These are phyloP conservation scores for Drosophila nasuta DNA, from an alignment of 1,140 invertebrate species.

Conservation along the genomic window DNA sequence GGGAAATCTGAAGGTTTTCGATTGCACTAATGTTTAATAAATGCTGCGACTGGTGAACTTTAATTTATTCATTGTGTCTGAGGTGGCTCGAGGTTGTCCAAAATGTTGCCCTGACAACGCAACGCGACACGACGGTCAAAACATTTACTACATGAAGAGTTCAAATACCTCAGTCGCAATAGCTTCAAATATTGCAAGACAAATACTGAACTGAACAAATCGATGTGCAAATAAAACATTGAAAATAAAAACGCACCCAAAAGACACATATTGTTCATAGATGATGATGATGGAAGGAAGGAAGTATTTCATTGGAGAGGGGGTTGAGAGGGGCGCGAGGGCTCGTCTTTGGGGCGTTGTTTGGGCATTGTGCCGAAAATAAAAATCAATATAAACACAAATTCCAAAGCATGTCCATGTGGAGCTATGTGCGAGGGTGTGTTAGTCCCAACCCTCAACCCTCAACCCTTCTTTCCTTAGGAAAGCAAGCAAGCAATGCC, in stretches of 20 bases:
- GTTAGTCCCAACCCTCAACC: background rate
- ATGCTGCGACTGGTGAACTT: background rate
- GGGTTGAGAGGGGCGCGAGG: background rate
- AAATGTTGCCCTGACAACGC: conserved; percentile 30
- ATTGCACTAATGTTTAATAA: conserved; percentile 18
- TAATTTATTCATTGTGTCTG: conserved; percentile 9
- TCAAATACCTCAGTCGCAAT: conserved; percentile 30
- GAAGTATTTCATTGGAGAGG: background rate
- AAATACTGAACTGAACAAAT: conserved; percentile 8
- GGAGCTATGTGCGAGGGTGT: background rate
- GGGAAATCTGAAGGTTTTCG: background rate
- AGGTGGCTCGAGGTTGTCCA: conserved; percentile 1
- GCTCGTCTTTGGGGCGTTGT: conserved; percentile 12
- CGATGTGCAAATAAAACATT: conserved; percentile 14
- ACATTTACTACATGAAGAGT: conserved; percentile 27
- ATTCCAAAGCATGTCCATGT: conserved; percentile 2
- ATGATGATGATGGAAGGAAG: background rate
- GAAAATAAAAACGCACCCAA: background rate
- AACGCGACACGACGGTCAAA: conserved; percentile 17
- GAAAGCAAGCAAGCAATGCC: background rate
- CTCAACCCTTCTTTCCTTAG: conserved; percentile 4
- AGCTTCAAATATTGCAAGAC: conserved; percentile 1
- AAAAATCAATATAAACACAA: conserved; percentile 37
- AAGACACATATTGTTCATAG: conserved; percentile 17
- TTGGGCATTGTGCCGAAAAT: conserved; percentile 11